These are phyloP conservation scores for Chaunax sp. DNA, from an alignment of 2,797 vertebrate genomes.

Conservation along the genomic window DNA sequence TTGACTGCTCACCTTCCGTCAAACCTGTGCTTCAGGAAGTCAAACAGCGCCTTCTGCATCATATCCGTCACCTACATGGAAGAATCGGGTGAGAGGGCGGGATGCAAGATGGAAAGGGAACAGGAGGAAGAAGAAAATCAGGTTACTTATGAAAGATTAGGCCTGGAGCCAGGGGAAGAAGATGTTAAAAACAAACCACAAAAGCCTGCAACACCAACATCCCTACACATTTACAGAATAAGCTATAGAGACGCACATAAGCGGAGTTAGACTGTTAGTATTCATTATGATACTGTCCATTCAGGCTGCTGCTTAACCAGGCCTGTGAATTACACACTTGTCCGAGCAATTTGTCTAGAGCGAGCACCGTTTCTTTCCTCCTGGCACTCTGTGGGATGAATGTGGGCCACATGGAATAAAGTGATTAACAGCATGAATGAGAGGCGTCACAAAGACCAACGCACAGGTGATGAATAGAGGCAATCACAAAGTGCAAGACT, in stretches of 20 bases:
- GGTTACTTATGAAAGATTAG: slow-evolving; percentile 12
- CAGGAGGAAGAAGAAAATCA: slow-evolving; percentile 51
- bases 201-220: no score
- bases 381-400: slow-evolving; percentile 21
- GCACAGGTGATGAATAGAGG: slow-evolving; percentile 42
- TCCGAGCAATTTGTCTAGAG: slow-evolving; percentile 21
- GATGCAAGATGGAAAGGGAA: slow-evolving; percentile 38
- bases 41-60: slow-evolving; percentile 99
- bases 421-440: slow-evolving; percentile 47
- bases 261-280: slow-evolving; percentile 5
- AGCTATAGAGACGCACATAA: neutral
- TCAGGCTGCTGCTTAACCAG: slow-evolving; percentile 13
- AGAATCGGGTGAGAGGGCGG: slow-evolving; percentile 19
- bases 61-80: slow-evolving; percentile 95
- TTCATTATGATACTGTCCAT: slow-evolving; percentile 27
- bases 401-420: slow-evolving; percentile 43
- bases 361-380: slow-evolving; percentile 18
- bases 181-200: neutral
- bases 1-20: slow-evolving; percentile 95
- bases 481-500: slow-evolving; percentile 13
- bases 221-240: slow-evolving; percentile 10
- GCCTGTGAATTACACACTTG: slow-evolving; percentile 52
- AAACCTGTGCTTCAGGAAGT: slow-evolving; percentile 99
- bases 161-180: no score
- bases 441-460: slow-evolving; percentile 30